Evolutionary conservation across 2,113 vertebrate genomes (phyloP).

Genomic region (Oreocharis arfaki): DNA sequence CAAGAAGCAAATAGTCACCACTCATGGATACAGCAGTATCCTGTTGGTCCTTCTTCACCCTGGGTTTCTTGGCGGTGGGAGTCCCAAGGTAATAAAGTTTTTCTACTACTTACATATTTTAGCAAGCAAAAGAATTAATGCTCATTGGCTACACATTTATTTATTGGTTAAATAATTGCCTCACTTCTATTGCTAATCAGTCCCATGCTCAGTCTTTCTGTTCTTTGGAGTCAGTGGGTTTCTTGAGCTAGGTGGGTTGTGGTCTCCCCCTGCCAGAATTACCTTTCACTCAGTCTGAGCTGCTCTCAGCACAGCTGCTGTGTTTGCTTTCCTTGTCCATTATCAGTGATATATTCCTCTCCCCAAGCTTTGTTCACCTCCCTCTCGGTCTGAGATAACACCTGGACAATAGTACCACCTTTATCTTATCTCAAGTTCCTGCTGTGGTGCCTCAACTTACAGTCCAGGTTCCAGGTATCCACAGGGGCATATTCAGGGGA

Average conservation of each 20-base stretch:
- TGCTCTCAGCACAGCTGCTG: not conserved
- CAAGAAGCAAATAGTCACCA: not conserved
- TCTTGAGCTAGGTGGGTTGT: not conserved
- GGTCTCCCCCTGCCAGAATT: not conserved
- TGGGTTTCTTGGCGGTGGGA: not conserved
- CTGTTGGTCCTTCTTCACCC: not conserved
- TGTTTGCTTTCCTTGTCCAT: not conserved
- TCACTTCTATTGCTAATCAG: not conserved
- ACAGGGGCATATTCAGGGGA: accelerated
- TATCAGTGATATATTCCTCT: not conserved
- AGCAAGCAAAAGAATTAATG: not conserved
- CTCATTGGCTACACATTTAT: not conserved
- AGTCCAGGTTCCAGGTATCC: not conserved
- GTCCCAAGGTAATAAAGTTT: not conserved
- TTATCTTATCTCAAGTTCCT: not conserved
- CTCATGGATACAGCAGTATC: not conserved
- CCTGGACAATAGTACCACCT: not conserved
- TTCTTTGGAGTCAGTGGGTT: not conserved
- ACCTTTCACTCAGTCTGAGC: not conserved
- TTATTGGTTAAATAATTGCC: not conserved
- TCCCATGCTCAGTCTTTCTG: not conserved
- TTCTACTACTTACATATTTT: not conserved
- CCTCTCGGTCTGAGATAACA: accelerated
- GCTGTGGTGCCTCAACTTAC: too few relatives aligned
- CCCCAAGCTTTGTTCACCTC: not conserved